Evolutionary conservation across 2,797 vertebrate species (phyloP).

Genomic region (Heteromormyrus szaboi): DNA sequence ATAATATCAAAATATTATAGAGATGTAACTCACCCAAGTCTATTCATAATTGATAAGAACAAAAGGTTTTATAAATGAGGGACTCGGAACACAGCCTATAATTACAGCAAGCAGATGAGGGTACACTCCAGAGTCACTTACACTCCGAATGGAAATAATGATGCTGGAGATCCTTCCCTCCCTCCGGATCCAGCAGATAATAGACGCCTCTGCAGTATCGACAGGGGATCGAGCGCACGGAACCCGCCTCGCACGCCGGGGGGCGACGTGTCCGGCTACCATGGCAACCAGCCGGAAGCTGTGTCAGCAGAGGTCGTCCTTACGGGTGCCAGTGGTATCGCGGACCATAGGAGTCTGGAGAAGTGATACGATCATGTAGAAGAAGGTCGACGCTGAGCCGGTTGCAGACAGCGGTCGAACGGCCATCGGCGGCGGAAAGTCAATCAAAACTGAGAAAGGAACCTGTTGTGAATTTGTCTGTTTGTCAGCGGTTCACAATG

Average conservation of each 20-base stretch:
- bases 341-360: neutral
- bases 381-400: neutral
- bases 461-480: neutral
- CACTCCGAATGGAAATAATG: slow-evolving; percentile 95
- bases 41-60: slow-evolving; percentile 99
- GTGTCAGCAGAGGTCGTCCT: neutral
- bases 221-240: neutral
- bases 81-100: slow-evolving; percentile 95
- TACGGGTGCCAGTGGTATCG: neutral
- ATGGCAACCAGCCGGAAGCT: neutral
- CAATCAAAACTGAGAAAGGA: neutral
- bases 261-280: neutral
- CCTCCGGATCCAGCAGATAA: slow-evolving; percentile 77
- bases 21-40: slow-evolving; percentile 69
- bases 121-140: slow-evolving; percentile 86
- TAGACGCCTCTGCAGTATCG: slow-evolving; percentile 60
- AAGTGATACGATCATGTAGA: neutral
- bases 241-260: neutral
- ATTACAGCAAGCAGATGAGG: slow-evolving; percentile 98
- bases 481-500: neutral
- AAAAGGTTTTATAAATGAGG: slow-evolving; percentile 92
- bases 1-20: slow-evolving; percentile 94
- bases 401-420: neutral
- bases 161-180: slow-evolving; percentile 82
- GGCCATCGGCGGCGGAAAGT: neutral